phyloP scores from a whole-genome alignment of 92 coral and sea anemone species.

The Phenganax stokvisi region DNA sequence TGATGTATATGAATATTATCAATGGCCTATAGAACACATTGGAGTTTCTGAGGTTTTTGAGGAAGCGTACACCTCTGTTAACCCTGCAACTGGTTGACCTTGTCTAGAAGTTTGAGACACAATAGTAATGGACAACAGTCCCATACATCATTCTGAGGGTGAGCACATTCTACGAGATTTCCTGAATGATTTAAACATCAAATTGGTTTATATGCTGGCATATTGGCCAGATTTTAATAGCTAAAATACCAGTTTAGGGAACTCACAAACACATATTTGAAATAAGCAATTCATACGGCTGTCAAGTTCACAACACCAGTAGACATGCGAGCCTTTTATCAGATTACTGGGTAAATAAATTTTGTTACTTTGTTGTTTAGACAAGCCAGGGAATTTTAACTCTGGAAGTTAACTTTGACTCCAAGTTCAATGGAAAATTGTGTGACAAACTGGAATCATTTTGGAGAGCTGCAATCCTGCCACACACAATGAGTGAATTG shows the following conservation, averaged over 20 bases:
- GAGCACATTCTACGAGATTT: too few species aligned
- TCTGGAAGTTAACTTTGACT: neutral
- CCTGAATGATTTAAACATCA: conserved; percentile 7
- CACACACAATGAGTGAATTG: neutral
- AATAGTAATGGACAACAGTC: conserved; percentile 42
- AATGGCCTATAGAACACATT: conserved; percentile 39
- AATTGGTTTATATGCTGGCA: conserved; percentile 47
- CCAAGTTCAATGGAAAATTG: neutral
- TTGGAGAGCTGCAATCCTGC: neutral
- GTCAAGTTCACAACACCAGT: conserved; percentile 35
- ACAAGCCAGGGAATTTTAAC: neutral
- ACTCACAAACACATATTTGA: conserved; percentile 41
- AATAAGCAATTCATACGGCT: conserved; percentile 39
- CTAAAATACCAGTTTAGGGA: conserved; percentile 40
- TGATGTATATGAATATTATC: conserved; percentile 29
- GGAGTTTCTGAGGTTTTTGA: conserved; percentile 39
- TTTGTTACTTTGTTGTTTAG: conserved; percentile 4
- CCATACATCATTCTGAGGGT: neutral
- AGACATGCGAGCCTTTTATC: conserved; percentile 39
- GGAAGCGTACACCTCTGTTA: conserved; percentile 51
- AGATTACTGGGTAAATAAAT: conserved; percentile 24
- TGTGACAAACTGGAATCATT: neutral
- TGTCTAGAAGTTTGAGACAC: conserved; percentile 45
- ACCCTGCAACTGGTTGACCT: conserved; percentile 48
- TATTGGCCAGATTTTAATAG: conserved; percentile 45